These are phyloP conservation scores for Melieria omissa DNA, from an alignment of 2,888 invertebrate genomes.

Conservation along the genomic window DNA sequence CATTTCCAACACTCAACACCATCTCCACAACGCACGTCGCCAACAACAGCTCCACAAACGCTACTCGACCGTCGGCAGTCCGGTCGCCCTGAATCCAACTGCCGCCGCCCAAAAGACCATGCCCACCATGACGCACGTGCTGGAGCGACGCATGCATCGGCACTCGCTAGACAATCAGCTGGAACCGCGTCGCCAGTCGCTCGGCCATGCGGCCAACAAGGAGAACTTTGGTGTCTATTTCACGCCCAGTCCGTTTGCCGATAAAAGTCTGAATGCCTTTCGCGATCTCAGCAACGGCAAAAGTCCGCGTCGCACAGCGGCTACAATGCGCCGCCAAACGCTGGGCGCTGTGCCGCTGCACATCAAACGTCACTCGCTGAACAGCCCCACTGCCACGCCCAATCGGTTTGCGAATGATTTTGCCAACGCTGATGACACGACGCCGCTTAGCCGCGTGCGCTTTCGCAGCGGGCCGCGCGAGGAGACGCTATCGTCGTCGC, in stretches of 20 bases:
- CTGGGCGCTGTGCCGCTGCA: conserved; percentile 37
- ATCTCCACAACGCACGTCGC: neutral
- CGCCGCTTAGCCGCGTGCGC: conserved; percentile 46
- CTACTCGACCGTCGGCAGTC: neutral
- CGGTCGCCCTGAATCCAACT: neutral
- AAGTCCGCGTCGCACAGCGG: conserved; percentile 54
- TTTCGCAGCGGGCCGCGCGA: conserved; percentile 42
- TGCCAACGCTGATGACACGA: conserved; percentile 45
- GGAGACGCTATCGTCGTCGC: conserved; percentile 60
- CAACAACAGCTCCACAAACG: neutral
- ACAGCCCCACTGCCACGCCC: conserved; percentile 42
- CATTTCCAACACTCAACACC: neutral
- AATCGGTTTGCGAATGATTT: conserved; percentile 47
- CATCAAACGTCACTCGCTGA: conserved; percentile 39
- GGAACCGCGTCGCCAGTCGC: conserved; percentile 47
- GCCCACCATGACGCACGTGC: conserved; percentile 59
- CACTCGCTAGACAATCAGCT: conserved; percentile 58
- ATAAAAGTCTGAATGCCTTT: conserved; percentile 58
- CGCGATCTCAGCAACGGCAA: conserved; percentile 64
- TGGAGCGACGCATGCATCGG: conserved; percentile 58
- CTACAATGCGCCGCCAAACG: conserved; percentile 49
- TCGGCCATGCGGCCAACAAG: conserved; percentile 59
- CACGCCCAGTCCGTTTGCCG: conserved; percentile 59
- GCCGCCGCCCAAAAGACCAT: conserved; percentile 45
- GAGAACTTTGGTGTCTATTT: conserved; percentile 63